Evolutionary conservation across 2,113 vertebrate genomes (phyloP).

Genomic region (Tetrao urogallus): DNA sequence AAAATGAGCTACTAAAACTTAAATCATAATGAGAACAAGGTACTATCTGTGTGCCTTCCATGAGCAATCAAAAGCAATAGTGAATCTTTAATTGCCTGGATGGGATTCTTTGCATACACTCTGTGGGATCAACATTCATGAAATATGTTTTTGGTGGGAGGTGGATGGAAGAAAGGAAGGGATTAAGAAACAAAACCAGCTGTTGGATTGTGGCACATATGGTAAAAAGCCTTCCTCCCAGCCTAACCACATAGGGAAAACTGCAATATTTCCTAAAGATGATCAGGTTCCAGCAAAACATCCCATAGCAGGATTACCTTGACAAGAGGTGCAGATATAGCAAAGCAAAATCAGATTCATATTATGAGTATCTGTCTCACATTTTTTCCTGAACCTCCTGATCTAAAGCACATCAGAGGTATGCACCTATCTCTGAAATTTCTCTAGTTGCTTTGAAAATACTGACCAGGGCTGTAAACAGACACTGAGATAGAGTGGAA

Average conservation of each 20-base stretch:
- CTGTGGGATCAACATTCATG: neutral
- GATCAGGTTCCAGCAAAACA: neutral
- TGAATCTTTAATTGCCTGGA: neutral
- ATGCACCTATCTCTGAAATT: neutral
- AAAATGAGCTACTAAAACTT: neutral
- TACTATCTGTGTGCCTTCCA: neutral
- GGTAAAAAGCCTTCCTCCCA: neutral
- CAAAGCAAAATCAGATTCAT: neutral
- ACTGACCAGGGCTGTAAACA: neutral
- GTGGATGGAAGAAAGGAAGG: neutral
- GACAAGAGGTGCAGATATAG: neutral
- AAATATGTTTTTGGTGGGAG: neutral
- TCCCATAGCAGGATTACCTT: neutral
- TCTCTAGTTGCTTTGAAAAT: conserved; percentile 21
- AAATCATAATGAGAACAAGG: neutral
- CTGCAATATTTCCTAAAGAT: neutral
- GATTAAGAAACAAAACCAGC: neutral
- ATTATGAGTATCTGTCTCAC: neutral
- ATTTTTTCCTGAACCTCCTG: neutral
- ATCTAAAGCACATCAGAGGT: neutral
- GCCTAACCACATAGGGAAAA: neutral
- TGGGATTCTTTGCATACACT: neutral
- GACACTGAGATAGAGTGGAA: neutral
- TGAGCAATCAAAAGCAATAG: neutral
- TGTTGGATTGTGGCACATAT: neutral